Percentiles rank a stretch among this genome's conserved stretches.
These are phyloP conservation scores for Drosophila pegasa DNA, from an alignment of 2,888 invertebrate species.

Conservation along the genomic window DNA sequence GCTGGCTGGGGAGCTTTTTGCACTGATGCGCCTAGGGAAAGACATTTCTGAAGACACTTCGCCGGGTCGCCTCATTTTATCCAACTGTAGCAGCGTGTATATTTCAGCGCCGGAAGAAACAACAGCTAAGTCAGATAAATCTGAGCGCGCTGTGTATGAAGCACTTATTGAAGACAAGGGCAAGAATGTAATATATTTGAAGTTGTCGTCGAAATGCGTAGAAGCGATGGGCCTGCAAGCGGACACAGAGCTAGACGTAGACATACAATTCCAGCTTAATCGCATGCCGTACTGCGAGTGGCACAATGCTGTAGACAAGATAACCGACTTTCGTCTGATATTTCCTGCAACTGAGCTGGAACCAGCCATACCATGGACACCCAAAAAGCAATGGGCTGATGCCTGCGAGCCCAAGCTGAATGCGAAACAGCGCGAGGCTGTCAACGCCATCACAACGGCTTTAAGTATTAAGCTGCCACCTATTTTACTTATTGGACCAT, in stretches of 20 bases:
- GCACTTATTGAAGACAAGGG: slow-evolving; percentile 92
- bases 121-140: slow-evolving; percentile 54
- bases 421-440: slow-evolving; percentile 91
- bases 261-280: slow-evolving; percentile 93
- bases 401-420: slow-evolving; percentile 88
- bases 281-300: slow-evolving; percentile 93
- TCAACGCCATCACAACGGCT: slow-evolving; percentile 90
- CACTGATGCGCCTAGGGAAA: slow-evolving; percentile 89
- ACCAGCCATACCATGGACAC: slow-evolving; percentile 89
- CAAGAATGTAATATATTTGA: slow-evolving; percentile 91
- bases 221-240: slow-evolving; percentile 87
- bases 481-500: slow-evolving; percentile 91
- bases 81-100: slow-evolving; percentile 90
- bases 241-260: slow-evolving; percentile 88
- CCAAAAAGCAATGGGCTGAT: slow-evolving; percentile 89
- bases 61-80: slow-evolving; percentile 91
- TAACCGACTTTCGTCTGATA: slow-evolving; percentile 89
- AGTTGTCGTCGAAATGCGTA: slow-evolving; percentile 89
- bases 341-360: slow-evolving; percentile 89
- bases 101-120: slow-evolving; percentile 85
- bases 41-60: slow-evolving; percentile 93
- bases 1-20: slow-evolving; percentile 91
- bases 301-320: slow-evolving; percentile 92
- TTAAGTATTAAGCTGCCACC: slow-evolving; percentile 88
- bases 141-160: slow-evolving; percentile 88